Percentiles rank a stretch among this genome's conserved stretches.
These are phyloP conservation scores for Agriotes lineatus DNA, from an alignment of 2,888 invertebrate species.

Conservation along the genomic window DNA sequence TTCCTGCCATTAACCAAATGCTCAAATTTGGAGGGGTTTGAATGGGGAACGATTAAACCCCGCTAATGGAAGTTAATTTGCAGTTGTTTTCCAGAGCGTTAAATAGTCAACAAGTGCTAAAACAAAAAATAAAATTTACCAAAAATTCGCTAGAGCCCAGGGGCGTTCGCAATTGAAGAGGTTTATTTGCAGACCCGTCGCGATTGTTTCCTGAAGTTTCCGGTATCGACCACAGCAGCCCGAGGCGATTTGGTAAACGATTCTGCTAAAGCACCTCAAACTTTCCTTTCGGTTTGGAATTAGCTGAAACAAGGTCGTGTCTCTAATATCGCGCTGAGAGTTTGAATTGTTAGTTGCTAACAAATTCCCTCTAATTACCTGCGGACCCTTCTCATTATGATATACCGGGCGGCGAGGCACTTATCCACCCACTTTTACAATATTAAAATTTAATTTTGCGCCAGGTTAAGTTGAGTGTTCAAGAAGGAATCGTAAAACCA, in stretches of 20 bases:
- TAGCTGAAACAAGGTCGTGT: conserved; percentile 40
- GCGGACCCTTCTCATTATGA: conserved; percentile 35
- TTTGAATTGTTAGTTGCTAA: conserved; percentile 40
- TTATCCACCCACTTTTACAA: conserved; percentile 26
- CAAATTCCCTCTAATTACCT: conserved; percentile 39
- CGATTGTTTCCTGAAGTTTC: conserved; percentile 40
- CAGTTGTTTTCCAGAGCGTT: too few relatives aligned
- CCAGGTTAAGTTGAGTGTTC: conserved; percentile 2
- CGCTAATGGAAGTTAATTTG: too few relatives aligned
- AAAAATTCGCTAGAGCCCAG: neutral
- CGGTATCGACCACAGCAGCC: conserved; percentile 37
- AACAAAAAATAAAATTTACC: neutral
- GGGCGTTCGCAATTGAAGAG: conserved; percentile 27
- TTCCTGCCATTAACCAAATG: too few relatives aligned
- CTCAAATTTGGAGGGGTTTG: too few relatives aligned
- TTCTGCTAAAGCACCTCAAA: conserved; percentile 43
- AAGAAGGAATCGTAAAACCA: neutral
- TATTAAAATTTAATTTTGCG: conserved; percentile 37
- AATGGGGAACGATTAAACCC: too few relatives aligned
- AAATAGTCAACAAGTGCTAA: too few relatives aligned
- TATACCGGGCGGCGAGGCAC: conserved; percentile 24
- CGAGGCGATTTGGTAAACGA: conserved; percentile 43
- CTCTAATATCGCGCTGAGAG: conserved; percentile 39
- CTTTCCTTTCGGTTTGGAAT: conserved; percentile 42
- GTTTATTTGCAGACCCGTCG: conserved; percentile 37